These are phyloP conservation scores for Blastomussa wellsi DNA, from an alignment of 92 coral and sea anemone species.

Conservation along the genomic window DNA sequence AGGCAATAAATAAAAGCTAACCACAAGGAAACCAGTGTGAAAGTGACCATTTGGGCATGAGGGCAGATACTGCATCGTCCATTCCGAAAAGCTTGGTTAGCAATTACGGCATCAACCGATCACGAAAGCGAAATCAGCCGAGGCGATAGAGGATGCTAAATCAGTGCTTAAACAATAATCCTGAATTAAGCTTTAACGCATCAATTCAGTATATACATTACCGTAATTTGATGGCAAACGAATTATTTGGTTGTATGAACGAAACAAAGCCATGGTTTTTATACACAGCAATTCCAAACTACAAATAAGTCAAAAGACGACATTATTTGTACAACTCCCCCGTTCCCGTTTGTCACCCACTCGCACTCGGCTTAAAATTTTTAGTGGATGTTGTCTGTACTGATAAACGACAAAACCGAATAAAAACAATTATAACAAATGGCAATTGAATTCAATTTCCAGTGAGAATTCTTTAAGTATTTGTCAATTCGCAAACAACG, in stretches of 20 bases:
- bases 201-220: background rate
- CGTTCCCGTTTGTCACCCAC: background rate
- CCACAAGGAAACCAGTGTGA: too few relatives aligned
- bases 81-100: too few relatives aligned
- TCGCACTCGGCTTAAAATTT: too few relatives aligned
- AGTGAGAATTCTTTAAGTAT: constrained; percentile 20
- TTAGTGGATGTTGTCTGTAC: background rate
- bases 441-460: constrained; percentile 26
- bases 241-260: background rate
- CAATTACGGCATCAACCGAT: too few relatives aligned
- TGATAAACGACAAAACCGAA: background rate
- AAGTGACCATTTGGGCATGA: too few relatives aligned
- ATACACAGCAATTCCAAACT: background rate
- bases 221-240: background rate
- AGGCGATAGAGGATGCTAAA: background rate
- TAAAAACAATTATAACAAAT: background rate
- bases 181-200: background rate
- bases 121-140: too few relatives aligned
- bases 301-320: too few relatives aligned
- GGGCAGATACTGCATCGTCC: too few relatives aligned
- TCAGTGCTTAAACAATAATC: too few relatives aligned
- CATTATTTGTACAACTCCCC: too few relatives aligned
- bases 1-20: too few relatives aligned
- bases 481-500: constrained; percentile 34
- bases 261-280: too few relatives aligned